Base-by-base conservation (phyloP, 2,113 vertebrate species). In the Plotosus lineatus region DNA sequence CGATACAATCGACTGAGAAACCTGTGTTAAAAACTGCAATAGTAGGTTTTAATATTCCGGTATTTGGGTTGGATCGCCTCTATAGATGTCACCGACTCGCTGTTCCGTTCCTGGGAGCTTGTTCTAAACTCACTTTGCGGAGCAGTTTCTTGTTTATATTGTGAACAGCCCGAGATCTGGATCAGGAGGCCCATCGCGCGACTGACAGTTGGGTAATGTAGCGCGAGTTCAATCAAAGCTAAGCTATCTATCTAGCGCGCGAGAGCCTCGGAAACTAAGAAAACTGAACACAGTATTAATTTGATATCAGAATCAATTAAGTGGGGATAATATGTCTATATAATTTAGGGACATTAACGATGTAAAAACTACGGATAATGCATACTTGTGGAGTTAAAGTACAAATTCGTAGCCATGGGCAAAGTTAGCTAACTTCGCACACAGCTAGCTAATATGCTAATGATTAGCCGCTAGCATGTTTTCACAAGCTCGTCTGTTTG, bases 1-100 rank as follows among this genome's bases (percentile, higher is more conserved):
- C 85, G 87, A 93, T 87, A 92, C 92, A 90, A 92, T 91, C 87
- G 90, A 87, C 81, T 81, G n/a, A 48, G 72, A 85, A 86, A 85
- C 85, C 89, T 88, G 85, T 65, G 17, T 50, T 44, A 73, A 77
- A 85, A 88, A 76, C 56, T 23, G 31, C 61, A 36, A 65, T 0
- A 60, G n/a, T 63, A 26, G 15, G 40, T 19, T 33, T 19, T 7
- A 4, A 21, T 55, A 3, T 38, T 6, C 3, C 26, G 3, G 15
- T 31, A 46, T 8, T 28, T 26, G 31, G 7, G 17, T 6, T 26
- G 69, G 26, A 28, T 42, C 28, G 36, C 63, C 28, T 12, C 46
- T 11, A 4, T 6, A 31, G 63, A 11, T 15, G 36, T 33, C 5
- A 11, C 7, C n/a, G 14, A 3, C 5, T 9, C 7, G 17, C 2